A percentile compares a stretch with the other conserved stretches of the same genome.
phyloP scores from a whole-genome alignment of 2,797 vertebrate genomes.

The Eospalax fontanierii region DNA sequence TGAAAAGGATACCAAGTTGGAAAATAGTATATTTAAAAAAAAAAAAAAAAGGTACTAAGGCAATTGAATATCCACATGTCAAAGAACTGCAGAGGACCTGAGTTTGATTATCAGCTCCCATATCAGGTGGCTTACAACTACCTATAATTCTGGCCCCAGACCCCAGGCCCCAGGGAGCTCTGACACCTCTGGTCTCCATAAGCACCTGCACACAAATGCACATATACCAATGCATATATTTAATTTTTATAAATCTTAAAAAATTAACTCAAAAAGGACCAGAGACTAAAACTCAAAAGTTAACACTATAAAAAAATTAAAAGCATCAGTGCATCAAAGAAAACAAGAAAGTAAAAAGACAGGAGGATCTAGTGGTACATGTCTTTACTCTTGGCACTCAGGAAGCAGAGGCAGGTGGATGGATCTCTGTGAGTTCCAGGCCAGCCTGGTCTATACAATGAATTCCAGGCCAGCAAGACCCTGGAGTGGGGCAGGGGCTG shows the following conservation, averaged over 20 bases:
- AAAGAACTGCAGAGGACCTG: background rate
- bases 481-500: too few relatives aligned
- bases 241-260: background rate
- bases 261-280: background rate
- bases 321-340: constrained; percentile 2
- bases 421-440: background rate
- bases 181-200: background rate
- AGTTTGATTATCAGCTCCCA: background rate
- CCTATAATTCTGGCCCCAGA: background rate
- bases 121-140: background rate
- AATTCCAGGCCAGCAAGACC: background rate
- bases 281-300: background rate
- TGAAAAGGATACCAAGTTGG: background rate
- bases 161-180: background rate
- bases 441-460: background rate
- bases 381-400: background rate
- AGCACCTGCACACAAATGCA: background rate
- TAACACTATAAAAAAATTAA: background rate
- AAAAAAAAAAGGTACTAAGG: background rate
- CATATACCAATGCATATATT: background rate
- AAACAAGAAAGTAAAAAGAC: background rate
- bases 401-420: background rate
- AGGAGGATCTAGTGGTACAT: too few relatives aligned
- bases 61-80: background rate
- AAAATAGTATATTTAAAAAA: background rate